Evolutionary conservation across 2,888 invertebrate genomes (phyloP).

Genomic region (Neoitamus cyanurus): DNA sequence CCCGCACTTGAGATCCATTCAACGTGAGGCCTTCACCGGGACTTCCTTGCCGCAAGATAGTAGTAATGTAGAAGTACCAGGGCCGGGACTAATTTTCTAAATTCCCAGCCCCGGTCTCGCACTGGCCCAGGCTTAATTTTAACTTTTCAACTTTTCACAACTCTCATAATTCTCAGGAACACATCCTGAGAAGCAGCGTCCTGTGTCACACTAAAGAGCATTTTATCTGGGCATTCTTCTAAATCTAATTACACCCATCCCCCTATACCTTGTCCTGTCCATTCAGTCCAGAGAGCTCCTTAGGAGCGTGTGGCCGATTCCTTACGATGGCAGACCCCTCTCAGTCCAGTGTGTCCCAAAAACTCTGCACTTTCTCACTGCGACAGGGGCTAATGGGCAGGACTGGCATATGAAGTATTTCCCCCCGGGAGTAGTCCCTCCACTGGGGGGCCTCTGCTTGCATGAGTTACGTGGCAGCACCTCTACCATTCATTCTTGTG

Average conservation of each 20-base stretch:
- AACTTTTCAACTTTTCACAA: background rate
- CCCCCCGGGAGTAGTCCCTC: background rate
- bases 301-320: background rate
- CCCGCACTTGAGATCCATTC: conserved; percentile 1
- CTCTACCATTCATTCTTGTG: background rate
- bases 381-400: background rate
- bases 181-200: background rate
- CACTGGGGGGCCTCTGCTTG: background rate
- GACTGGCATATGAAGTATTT: background rate
- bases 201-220: background rate
- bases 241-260: background rate
- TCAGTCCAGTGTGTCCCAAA: background rate
- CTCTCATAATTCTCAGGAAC: background rate
- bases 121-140: background rate
- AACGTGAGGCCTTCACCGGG: background rate
- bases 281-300: background rate
- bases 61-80: background rate
- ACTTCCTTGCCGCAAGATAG: background rate
- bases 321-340: background rate
- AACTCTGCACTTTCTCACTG: conserved; percentile 1
- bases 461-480: background rate
- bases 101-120: background rate
- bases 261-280: background rate
- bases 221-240: background rate
- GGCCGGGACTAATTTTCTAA: background rate